Conservation (phyloP, 1,140 invertebrate species). For the Stegodyphus dumicola region DNA sequence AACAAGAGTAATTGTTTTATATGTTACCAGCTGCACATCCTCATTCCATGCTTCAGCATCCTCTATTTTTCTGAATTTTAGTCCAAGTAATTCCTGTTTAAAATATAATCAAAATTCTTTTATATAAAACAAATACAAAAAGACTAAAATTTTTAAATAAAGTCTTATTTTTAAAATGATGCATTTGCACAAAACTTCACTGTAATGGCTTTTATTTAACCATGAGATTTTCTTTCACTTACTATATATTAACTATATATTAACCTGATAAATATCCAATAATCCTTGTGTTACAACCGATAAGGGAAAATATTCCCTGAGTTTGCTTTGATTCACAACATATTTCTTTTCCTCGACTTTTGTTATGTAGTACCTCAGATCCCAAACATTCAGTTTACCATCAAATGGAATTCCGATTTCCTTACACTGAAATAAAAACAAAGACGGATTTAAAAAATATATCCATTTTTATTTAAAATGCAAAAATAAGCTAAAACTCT, state of each 20-base stretch:
- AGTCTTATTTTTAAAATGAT: too few relatives aligned
- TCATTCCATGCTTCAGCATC: slow-evolving; percentile 71
- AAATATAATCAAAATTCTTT: not conserved
- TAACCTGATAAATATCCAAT: slow-evolving; percentile 72
- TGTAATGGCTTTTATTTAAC: too few relatives aligned
- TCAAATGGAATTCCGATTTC: slow-evolving; percentile 69
- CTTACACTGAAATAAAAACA: slow-evolving; percentile 68
- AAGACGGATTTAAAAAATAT: not conserved
- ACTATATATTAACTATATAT: not conserved
- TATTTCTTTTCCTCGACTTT: slow-evolving; percentile 71
- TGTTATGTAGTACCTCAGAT: slow-evolving; percentile 71
- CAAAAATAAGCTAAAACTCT: too few relatives aligned
- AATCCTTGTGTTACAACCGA: slow-evolving; percentile 71
- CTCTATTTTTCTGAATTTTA: slow-evolving; percentile 69
- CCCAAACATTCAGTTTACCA: slow-evolving; percentile 71
- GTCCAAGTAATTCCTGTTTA: slow-evolving; percentile 69
- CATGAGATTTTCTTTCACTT: too few relatives aligned
- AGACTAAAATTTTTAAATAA: too few relatives aligned
- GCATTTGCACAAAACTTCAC: too few relatives aligned
- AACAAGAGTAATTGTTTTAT: not conserved
- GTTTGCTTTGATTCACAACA: slow-evolving; percentile 71
- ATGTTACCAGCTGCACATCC: slow-evolving; percentile 71
- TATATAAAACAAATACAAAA: too few relatives aligned
- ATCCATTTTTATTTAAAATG: slow-evolving; percentile 30
- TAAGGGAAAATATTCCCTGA: slow-evolving; percentile 73